Percentiles rank a stretch among this genome's conserved stretches.
These are phyloP conservation scores for Caenorhabditis auriculariae DNA, from an alignment of 2,888 invertebrate species.

Conservation along the genomic window DNA sequence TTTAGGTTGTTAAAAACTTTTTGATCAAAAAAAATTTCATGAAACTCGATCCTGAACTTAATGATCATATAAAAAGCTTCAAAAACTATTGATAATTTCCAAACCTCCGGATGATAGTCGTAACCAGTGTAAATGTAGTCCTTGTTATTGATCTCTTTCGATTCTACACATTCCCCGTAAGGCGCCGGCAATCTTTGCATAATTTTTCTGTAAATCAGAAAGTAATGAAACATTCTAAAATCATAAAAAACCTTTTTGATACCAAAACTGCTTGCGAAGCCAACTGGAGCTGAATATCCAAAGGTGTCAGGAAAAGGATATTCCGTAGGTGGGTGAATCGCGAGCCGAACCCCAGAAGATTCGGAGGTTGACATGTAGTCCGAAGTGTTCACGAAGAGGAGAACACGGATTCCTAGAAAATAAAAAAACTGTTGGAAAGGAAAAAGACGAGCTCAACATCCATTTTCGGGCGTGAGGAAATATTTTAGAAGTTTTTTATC, in stretches of 20 bases:
- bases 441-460: not conserved
- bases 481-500: not conserved
- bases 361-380: slow-evolving; percentile 54
- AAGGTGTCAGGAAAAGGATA: slow-evolving; percentile 52
- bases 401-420: slow-evolving; percentile 38
- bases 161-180: slow-evolving; percentile 43
- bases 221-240: not conserved
- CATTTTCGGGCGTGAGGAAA: not conserved
- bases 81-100: not conserved
- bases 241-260: slow-evolving; percentile 38
- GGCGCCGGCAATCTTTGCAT: slow-evolving; percentile 41
- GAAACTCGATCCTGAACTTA: too few relatives aligned
- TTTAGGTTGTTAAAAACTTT: not conserved
- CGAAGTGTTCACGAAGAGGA: slow-evolving; percentile 47
- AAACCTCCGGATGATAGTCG: slow-evolving; percentile 47
- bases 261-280: slow-evolving; percentile 47
- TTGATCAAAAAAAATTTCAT: not conserved
- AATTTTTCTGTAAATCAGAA: slow-evolving; percentile 4
- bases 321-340: slow-evolving; percentile 47
- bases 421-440: too few relatives aligned
- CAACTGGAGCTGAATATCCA: slow-evolving; percentile 50
- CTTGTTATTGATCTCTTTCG: slow-evolving; percentile 16
- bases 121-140: slow-evolving; percentile 41
- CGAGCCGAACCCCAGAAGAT: slow-evolving; percentile 43
- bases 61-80: not conserved